These are phyloP conservation scores for Phycodurus eques DNA, from an alignment of 2,113 vertebrate species.

Conservation along the genomic window DNA sequence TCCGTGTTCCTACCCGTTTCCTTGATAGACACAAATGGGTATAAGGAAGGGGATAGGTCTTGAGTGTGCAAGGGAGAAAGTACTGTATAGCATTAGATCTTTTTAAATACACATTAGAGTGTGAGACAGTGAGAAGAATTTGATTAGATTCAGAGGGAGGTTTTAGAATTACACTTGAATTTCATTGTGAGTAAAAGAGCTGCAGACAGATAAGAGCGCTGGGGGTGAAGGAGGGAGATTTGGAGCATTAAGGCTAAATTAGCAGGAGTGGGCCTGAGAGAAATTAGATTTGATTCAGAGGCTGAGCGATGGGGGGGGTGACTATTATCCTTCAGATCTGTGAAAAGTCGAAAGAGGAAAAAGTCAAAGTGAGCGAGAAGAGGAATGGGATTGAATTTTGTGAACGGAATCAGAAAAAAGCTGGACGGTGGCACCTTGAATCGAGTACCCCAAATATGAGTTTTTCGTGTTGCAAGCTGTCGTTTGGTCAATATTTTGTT, in stretches of 20 bases:
- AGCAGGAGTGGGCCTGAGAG: conserved; percentile 48
- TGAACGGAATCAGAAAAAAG: conserved; percentile 26
- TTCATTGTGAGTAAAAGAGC: conserved; percentile 44
- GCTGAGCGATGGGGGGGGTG: conserved; percentile 7
- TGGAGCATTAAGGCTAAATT: conserved; percentile 53
- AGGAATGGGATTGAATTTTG: conserved; percentile 27
- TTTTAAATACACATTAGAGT: conserved; percentile 52
- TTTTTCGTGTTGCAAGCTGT: not conserved
- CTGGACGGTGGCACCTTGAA: conserved; percentile 11
- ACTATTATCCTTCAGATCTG: conserved; percentile 45
- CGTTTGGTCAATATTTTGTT: not conserved
- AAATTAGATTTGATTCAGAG: conserved; percentile 62
- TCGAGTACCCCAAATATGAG: not conserved
- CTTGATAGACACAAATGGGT: not conserved
- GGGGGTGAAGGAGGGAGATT: conserved; percentile 24
- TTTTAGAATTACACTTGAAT: conserved; percentile 59
- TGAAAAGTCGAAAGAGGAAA: conserved; percentile 19
- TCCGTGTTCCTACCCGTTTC: not conserved
- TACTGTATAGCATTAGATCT: conserved; percentile 32
- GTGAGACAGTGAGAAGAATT: conserved; percentile 50
- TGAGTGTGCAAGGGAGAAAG: conserved; percentile 1
- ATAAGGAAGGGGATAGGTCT: not conserved
- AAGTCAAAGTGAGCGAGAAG: not conserved
- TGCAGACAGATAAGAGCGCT: conserved; percentile 27
- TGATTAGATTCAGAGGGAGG: conserved; percentile 60